phyloP scores from a whole-genome alignment of 2,113 vertebrate species.

The Dasyurus viverrinus region DNA sequence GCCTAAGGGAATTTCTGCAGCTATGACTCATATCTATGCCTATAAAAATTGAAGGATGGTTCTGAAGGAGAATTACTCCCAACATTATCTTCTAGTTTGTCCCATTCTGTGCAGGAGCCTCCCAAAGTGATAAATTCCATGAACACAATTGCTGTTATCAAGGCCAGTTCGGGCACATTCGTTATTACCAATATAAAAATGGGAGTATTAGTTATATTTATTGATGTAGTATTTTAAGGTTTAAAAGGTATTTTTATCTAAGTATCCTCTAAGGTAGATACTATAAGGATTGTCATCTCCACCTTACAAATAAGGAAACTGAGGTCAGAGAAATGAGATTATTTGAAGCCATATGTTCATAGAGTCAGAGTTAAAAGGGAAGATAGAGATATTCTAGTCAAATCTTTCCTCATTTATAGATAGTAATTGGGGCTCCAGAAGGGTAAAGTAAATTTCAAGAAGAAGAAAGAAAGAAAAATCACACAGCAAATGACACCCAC shows the following conservation, averaged over 20 bases:
- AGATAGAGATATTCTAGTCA: not conserved
- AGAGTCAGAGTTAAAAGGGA: not conserved
- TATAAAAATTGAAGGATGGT: conserved; percentile 48
- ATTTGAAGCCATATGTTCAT: not conserved
- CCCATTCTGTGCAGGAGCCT: conserved; percentile 35
- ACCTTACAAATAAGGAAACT: not conserved
- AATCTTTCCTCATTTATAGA: not conserved
- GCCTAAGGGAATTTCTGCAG: conserved; percentile 52
- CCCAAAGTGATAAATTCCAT: conserved; percentile 57
- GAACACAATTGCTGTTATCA: conserved; percentile 39
- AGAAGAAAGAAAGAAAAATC: not conserved
- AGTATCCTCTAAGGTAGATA: not conserved
- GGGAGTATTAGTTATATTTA: conserved; percentile 60
- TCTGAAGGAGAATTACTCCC: conserved; percentile 48
- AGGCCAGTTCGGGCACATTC: conserved; percentile 49
- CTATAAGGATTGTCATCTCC: not conserved
- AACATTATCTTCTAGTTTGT: conserved; percentile 47
- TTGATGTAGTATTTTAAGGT: conserved; percentile 3
- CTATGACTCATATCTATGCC: conserved; percentile 25
- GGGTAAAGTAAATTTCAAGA: not conserved
- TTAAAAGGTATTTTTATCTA: not conserved
- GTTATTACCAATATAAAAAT: conserved; percentile 31
- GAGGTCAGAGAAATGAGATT: not conserved
- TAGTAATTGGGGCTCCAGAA: not conserved
- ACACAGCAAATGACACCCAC: not conserved